Evolutionary conservation across 2,113 vertebrate genomes (phyloP), one percentile per base, ranked within the genome.

Genomic region (Plecotus auritus): DNA sequence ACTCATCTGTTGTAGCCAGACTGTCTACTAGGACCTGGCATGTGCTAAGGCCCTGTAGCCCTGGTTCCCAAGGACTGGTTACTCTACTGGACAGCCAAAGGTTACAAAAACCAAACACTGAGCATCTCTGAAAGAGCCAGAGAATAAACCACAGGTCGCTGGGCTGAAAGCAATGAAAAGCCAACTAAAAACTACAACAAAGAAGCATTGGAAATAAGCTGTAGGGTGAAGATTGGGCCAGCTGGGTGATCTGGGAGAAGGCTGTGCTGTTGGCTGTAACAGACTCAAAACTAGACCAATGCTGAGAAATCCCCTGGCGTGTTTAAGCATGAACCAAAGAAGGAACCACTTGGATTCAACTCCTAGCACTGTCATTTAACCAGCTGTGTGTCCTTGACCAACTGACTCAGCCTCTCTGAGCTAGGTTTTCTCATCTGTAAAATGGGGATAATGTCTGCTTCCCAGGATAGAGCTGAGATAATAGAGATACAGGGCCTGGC

Each of bases 391-490:
- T 35, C 42, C 26, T 73, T 51, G n/a, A 42, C 18, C 56, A 85
- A 59, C 54, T 45, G 81, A 26, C 47, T 73, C 28, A 69, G 47
- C 5, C 12, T 54, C 47, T 93, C 67, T 35, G 78, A 81, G 51
- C 47, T 78, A 47, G 47, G 26, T 61, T 74, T 93, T 90, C 26
- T 86, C 47, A 49, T 81, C 66, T 59, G 37, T 26, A 26, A 70
- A 80, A 42, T 16, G 59, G 72, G 28, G 9, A 35, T 61, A 88
- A 59, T 80, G 18, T 12, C n/a, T 82, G 20, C 61, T 77, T n/a
- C 59, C 69, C 13, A 20, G 51, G 32, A 28, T 30, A 26, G 42
- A 47, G 4, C 69, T 17, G 35, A 64, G 49, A 26, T 51, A 42
- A 45, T 32, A 16, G 45, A 67, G 70, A 49, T 26, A 1, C 1